Percentiles rank a stretch among this genome's conserved stretches.
phyloP scores from a whole-genome alignment of 1,140 invertebrate species.

The Drosophila albomicans region DNA sequence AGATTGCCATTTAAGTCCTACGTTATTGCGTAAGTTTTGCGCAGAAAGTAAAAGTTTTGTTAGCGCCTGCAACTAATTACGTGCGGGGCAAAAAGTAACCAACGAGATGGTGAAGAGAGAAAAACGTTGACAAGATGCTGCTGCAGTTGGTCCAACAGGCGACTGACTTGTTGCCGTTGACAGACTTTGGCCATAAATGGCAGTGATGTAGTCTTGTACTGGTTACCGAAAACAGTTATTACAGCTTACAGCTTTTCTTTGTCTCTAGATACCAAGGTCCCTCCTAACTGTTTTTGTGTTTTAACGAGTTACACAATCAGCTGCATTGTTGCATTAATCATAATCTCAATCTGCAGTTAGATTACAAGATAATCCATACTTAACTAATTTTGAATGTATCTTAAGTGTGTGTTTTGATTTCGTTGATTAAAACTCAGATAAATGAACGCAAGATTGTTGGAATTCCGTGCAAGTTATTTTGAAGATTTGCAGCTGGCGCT shows the following conservation, averaged over 20 bases:
- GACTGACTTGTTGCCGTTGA: constrained; percentile 39
- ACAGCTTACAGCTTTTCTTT: background rate
- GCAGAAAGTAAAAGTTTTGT: constrained; percentile 41
- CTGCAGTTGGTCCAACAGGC: constrained; percentile 14
- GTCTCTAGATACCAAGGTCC: constrained; percentile 17
- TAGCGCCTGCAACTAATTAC: constrained; percentile 41
- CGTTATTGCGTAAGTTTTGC: constrained; percentile 36
- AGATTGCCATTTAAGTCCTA: constrained; percentile 40
- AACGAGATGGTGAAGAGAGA: background rate
- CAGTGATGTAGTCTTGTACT: constrained; percentile 5
- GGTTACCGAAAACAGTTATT: constrained; percentile 4
- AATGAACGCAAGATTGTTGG: constrained; percentile 6
- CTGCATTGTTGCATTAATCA: constrained; percentile 4
- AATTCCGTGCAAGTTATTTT: constrained; percentile 35
- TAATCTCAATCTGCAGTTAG: background rate
- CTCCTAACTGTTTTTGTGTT: constrained; percentile 5
- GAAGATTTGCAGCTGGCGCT: constrained; percentile 23
- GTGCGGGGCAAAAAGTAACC: constrained; percentile 13
- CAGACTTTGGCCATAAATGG: constrained; percentile 53
- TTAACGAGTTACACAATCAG: constrained; percentile 1
- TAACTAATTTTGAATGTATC: constrained; percentile 4
- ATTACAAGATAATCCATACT: background rate
- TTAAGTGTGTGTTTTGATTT: background rate
- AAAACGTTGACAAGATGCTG: constrained; percentile 36
- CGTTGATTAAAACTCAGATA: constrained; percentile 10